Conservation (phyloP, 2,797 vertebrate genomes). For the Pteropus rufus region DNA sequence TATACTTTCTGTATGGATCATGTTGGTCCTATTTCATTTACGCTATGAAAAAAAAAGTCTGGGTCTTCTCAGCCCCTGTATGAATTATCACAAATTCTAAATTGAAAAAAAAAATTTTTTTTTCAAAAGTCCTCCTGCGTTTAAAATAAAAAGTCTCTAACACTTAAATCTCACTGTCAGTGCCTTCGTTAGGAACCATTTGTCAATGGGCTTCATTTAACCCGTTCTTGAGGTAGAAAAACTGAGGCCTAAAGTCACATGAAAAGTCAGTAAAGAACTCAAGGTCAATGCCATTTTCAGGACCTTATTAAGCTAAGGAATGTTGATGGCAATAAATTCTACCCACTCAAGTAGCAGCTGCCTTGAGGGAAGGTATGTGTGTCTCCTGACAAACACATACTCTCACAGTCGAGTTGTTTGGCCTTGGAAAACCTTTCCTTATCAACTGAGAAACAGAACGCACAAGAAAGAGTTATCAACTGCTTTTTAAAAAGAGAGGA, state of each 20-base stretch:
- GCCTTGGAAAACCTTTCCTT: conserved; percentile 39
- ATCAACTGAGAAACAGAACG: neutral
- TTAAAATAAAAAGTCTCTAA: neutral
- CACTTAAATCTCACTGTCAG: neutral
- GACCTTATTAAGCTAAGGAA: conserved; percentile 8
- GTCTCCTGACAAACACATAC: neutral
- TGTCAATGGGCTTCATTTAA: neutral
- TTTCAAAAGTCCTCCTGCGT: neutral
- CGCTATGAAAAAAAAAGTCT: neutral
- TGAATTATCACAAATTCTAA: conserved; percentile 10
- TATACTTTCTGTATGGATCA: neutral
- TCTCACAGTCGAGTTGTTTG: neutral
- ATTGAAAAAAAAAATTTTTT: neutral
- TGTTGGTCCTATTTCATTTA: neutral
- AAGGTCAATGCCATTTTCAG: neutral
- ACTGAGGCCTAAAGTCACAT: neutral
- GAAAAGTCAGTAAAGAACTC: neutral
- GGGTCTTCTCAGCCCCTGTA: neutral
- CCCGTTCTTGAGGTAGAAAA: neutral
- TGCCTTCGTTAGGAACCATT: neutral
- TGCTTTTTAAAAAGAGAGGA: neutral
- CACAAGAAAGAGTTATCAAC: neutral
- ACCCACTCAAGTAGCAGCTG: neutral
- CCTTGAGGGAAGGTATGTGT: neutral
- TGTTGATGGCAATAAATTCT: neutral